Evolutionary conservation across 1,140 invertebrate genomes (phyloP).

Genomic region (Sycophila sp.): DNA sequence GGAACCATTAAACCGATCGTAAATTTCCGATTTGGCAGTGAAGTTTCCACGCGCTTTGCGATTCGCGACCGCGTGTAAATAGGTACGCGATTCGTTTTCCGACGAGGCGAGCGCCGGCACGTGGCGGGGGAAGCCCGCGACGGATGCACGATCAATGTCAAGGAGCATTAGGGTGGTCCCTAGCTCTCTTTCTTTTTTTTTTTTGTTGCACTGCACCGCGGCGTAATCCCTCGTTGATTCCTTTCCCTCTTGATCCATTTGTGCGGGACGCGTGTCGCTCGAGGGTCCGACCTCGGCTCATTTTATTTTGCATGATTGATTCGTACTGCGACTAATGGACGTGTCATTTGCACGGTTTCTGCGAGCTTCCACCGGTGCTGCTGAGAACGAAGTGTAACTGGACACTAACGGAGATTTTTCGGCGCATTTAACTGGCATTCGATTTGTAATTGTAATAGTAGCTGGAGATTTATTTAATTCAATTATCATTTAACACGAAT

Average conservation of each 20-base stretch:
- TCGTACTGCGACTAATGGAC: conserved; percentile 15
- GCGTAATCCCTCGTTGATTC: neutral
- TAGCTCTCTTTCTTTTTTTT: too few species aligned
- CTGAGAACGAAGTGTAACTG: too few species aligned
- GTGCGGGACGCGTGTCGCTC: neutral
- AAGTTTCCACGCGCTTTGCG: conserved; percentile 7
- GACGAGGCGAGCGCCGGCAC: conserved; percentile 12
- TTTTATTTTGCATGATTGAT: conserved; percentile 15
- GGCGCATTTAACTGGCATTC: too few species aligned
- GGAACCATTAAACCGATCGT: conserved; percentile 18
- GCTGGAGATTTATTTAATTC: too few species aligned
- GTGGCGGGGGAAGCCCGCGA: conserved; percentile 29
- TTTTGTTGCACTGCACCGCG: neutral
- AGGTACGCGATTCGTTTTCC: conserved; percentile 19
- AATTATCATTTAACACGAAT: too few species aligned
- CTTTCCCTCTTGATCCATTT: neutral
- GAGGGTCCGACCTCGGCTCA: neutral
- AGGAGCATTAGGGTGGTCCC: conserved; percentile 28
- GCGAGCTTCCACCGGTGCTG: too few species aligned
- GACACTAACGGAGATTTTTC: too few species aligned
- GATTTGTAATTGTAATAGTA: too few species aligned
- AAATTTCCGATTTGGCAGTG: conserved; percentile 22
- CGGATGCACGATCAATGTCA: conserved; percentile 27
- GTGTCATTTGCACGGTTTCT: conserved; percentile 29
- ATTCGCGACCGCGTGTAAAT: conserved; percentile 14